These are phyloP conservation scores for Aphelenchoides fujianensis DNA, from an alignment of 1,140 invertebrate genomes.

Conservation along the genomic window DNA sequence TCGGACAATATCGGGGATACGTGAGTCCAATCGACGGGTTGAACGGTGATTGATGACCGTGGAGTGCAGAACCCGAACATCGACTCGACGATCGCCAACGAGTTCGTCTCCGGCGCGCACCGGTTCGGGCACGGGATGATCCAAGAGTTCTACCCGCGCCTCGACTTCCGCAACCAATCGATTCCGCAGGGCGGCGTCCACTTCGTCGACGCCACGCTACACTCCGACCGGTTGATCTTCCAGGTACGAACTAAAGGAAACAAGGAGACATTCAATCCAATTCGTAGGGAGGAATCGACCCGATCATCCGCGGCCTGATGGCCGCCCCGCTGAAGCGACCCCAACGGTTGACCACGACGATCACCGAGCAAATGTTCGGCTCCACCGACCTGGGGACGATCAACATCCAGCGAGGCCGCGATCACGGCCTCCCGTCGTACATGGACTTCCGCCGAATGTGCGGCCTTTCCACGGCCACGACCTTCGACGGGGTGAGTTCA, in stretches of 20 bases:
- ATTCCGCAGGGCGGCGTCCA: slow-evolving; percentile 49
- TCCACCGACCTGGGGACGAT: slow-evolving; percentile 63
- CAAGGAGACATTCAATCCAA: slow-evolving; percentile 13
- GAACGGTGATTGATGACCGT: no score
- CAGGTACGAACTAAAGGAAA: slow-evolving; percentile 44
- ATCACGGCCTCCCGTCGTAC: slow-evolving; percentile 68
- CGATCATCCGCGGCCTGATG: slow-evolving; percentile 59
- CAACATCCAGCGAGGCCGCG: slow-evolving; percentile 64
- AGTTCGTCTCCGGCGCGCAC: slow-evolving; percentile 70
- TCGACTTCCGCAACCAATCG: slow-evolving; percentile 53
- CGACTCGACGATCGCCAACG: slow-evolving; percentile 69
- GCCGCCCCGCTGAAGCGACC: slow-evolving; percentile 55
- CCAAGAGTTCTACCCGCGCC: slow-evolving; percentile 59
- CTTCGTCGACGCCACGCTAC: slow-evolving; percentile 58
- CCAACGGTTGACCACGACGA: slow-evolving; percentile 54
- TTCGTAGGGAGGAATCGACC: slow-evolving; percentile 55
- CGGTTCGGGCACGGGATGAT: slow-evolving; percentile 70
- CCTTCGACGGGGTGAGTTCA: slow-evolving; percentile 71
- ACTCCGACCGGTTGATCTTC: slow-evolving; percentile 57
- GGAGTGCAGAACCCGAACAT: slow-evolving; percentile 66
- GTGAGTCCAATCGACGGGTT: no score
- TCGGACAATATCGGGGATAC: slow-evolving; percentile 67
- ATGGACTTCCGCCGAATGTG: slow-evolving; percentile 75
- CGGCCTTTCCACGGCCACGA: slow-evolving; percentile 69
- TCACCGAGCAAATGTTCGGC: slow-evolving; percentile 63